Conservation (phyloP, 2,888 invertebrate species). For the Oxyteleia sp. region DNA sequence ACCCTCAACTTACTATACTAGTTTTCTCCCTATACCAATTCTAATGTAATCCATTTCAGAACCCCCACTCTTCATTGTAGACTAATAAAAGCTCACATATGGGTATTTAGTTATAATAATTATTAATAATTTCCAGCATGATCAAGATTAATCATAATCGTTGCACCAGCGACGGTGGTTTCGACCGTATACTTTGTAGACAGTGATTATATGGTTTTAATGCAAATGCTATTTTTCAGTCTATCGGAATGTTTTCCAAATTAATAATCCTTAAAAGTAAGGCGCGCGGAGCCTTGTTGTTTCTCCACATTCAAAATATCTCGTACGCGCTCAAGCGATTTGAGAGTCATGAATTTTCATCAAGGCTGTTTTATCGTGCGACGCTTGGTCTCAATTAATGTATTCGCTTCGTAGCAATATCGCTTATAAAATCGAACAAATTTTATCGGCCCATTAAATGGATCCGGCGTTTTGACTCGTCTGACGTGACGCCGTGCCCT, state of each 20-base stretch:
- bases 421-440: slow-evolving; percentile 59
- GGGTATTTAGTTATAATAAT: no score
- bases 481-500: slow-evolving; percentile 44
- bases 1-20: no score
- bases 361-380: slow-evolving; percentile 39
- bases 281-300: background rate
- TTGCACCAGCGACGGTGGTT: background rate
- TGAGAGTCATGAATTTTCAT: slow-evolving; percentile 58
- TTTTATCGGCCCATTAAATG: slow-evolving; percentile 48
- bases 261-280: slow-evolving; percentile 9
- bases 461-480: slow-evolving; percentile 12
- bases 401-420: slow-evolving; percentile 49
- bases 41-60: no score
- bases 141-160: background rate
- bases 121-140: no score
- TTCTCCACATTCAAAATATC: slow-evolving; percentile 30
- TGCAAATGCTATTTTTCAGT: slow-evolving; percentile 2
- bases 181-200: background rate
- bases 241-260: slow-evolving; percentile 16
- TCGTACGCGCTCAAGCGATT: slow-evolving; percentile 34
- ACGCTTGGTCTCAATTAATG: slow-evolving; percentile 44
- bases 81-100: no score
- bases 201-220: background rate
- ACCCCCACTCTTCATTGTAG: no score
- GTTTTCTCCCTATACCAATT: no score